Conservation (phyloP, 2,797 vertebrate species). For the Argya squamiceps region DNA sequence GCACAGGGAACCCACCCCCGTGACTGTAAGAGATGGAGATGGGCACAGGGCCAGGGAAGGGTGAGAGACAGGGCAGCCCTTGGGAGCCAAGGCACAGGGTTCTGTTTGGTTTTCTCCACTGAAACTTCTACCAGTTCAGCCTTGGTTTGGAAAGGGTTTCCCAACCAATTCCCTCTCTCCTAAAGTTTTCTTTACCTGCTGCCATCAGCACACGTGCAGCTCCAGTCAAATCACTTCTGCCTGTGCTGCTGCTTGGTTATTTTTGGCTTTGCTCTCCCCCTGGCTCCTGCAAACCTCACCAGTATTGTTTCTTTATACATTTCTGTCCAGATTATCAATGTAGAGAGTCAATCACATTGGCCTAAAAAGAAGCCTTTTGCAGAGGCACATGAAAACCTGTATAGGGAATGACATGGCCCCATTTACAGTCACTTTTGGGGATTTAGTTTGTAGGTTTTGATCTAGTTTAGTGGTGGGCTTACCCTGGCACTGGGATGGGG, state of each 20-base stretch:
- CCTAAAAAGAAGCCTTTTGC: not conserved
- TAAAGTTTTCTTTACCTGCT: not conserved
- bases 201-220: not conserved
- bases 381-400: not conserved
- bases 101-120: not conserved
- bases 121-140: not conserved
- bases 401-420: fast-evolving
- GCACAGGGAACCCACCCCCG: fast-evolving
- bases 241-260: not conserved
- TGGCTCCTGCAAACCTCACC: not conserved
- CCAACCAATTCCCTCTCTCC: not conserved
- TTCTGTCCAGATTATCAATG: not conserved
- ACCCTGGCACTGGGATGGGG: not conserved
- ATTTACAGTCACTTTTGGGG: not conserved
- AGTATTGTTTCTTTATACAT: not conserved
- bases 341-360: fast-evolving
- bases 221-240: not conserved
- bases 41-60: not conserved
- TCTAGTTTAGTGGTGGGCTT: not conserved
- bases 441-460: not conserved
- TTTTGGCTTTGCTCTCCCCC: not conserved
- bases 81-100: fast-evolving
- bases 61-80: not conserved
- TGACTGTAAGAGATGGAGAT: not conserved
- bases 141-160: not conserved